These are phyloP conservation scores for Phataginus tetradactyla DNA, from an alignment of 2,797 vertebrate species.

Conservation along the genomic window DNA sequence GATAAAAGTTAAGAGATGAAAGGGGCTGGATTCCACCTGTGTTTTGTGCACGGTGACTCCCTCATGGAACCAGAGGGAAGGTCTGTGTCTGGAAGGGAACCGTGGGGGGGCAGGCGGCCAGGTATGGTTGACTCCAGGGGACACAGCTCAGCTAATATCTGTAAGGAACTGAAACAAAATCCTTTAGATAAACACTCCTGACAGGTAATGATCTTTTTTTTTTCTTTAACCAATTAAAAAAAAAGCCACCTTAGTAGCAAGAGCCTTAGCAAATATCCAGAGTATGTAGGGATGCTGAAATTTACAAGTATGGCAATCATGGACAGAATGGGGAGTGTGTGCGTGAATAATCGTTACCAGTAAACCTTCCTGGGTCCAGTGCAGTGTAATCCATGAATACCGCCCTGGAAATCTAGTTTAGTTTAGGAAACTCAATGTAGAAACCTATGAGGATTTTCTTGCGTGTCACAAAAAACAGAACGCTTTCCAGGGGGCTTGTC, in stretches of 20 bases:
- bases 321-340: not conserved
- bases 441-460: not conserved
- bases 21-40: conserved; percentile 5
- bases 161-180: conserved; percentile 2
- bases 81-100: not conserved
- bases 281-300: not conserved
- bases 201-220: not conserved
- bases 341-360: not conserved
- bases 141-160: not conserved
- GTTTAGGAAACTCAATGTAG: not conserved
- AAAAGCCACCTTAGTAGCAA: not conserved
- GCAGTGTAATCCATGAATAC: not conserved
- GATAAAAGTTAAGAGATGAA: conserved; percentile 68
- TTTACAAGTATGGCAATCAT: not conserved
- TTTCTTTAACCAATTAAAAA: not conserved
- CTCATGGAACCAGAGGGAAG: not conserved
- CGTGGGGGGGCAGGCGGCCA: not conserved
- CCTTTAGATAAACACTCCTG: not conserved
- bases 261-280: not conserved
- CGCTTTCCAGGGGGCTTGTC: conserved; percentile 67
- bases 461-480: not conserved
- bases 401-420: not conserved
- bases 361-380: not conserved
- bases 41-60: not conserved
- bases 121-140: conserved; percentile 11